These are phyloP conservation scores for Puntigrus tetrazona DNA, from an alignment of 2,113 vertebrate genomes.

Conservation along the genomic window DNA sequence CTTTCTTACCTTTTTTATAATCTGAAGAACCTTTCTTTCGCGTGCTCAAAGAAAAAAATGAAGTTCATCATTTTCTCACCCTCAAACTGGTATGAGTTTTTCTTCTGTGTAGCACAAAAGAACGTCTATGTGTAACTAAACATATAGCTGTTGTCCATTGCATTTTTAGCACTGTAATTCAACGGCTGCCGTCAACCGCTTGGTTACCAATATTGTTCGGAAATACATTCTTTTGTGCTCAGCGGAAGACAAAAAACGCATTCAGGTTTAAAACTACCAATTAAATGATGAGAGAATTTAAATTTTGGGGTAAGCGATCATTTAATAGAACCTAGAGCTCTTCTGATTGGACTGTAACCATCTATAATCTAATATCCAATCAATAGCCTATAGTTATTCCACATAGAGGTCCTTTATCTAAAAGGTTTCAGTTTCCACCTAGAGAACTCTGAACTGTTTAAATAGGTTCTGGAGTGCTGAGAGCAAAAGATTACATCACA, in stretches of 20 bases:
- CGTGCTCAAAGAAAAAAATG: too few species aligned
- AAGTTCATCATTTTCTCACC: neutral
- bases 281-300: neutral
- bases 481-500: conserved; percentile 44
- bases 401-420: neutral
- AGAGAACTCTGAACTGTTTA: conserved; percentile 25
- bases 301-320: neutral
- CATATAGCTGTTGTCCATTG: neutral
- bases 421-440: conserved; percentile 12
- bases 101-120: neutral
- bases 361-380: neutral
- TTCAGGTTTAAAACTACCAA: neutral
- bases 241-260: neutral
- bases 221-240: too few species aligned
- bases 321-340: neutral
- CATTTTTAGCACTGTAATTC: too few species aligned
- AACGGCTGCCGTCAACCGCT: too few species aligned
- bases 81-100: neutral
- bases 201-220: too few species aligned
- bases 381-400: neutral
- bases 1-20: too few species aligned
- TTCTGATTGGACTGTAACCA: neutral
- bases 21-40: too few species aligned
- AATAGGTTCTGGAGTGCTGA: conserved; percentile 28
- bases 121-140: neutral